Percentiles rank a stretch among this genome's conserved stretches.
Conservation (phyloP, 2,888 invertebrate species). For the Apeira syringaria region DNA sequence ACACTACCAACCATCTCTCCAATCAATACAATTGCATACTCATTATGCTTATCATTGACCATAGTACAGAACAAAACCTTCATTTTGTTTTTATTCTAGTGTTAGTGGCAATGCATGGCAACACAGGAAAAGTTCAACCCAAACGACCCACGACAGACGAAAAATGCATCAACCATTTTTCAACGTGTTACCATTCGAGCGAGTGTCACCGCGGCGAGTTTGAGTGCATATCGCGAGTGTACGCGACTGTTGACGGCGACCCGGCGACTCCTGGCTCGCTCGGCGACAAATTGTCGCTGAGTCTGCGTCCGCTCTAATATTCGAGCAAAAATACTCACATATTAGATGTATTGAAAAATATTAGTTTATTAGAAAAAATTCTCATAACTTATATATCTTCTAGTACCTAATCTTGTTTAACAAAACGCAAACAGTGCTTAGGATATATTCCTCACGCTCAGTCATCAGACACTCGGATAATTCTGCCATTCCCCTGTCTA, state of each 20-base stretch:
- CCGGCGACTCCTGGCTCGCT: slow-evolving; percentile 34
- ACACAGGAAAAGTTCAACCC: background rate
- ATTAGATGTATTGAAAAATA: no score
- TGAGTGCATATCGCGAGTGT: slow-evolving; percentile 53
- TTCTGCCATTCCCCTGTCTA: no score
- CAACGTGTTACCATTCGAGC: slow-evolving; percentile 58
- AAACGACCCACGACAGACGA: background rate
- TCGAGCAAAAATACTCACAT: background rate
- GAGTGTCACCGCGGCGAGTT: slow-evolving; percentile 55
- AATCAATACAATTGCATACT: no score
- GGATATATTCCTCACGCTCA: background rate
- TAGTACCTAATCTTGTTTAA: no score
- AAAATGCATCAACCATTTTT: background rate
- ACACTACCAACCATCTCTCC: no score
- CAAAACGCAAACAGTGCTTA: no score
- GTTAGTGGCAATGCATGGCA: background rate
- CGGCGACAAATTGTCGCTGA: slow-evolving; percentile 37
- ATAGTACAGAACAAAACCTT: no score
- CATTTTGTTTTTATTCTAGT: background rate
- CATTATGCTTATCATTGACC: no score
- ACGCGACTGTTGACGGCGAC: slow-evolving; percentile 47
- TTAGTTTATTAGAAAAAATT: no score
- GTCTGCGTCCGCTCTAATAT: slow-evolving; percentile 34
- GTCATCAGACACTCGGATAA: background rate
- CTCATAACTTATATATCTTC: no score